These are phyloP conservation scores for Hydroisotoma schaefferi DNA, from an alignment of 2,888 invertebrate species.

Conservation along the genomic window DNA sequence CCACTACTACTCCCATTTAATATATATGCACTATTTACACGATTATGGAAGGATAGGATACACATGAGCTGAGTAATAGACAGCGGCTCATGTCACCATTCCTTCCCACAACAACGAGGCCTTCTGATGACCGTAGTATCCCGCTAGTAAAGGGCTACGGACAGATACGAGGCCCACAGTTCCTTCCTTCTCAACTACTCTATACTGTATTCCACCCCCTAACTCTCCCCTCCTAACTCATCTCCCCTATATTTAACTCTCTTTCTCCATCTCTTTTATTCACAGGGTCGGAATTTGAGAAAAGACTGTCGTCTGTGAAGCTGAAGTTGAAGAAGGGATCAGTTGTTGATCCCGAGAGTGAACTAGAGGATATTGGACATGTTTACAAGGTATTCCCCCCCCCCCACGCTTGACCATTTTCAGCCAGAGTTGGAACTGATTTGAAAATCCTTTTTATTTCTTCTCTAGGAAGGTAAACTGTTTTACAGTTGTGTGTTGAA, in stretches of 20 bases:
- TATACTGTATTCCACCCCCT: neutral
- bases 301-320: slow-evolving; percentile 54
- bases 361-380: slow-evolving; percentile 71
- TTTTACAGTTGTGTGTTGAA: slow-evolving; percentile 78
- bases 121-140: slow-evolving; percentile 52
- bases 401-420: no score
- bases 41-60: slow-evolving; percentile 2
- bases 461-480: slow-evolving; percentile 53
- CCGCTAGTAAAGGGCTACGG: slow-evolving; percentile 47
- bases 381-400: slow-evolving; percentile 64
- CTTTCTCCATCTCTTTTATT: no score
- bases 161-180: slow-evolving; percentile 51
- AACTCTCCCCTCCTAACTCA: no score
- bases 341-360: slow-evolving; percentile 90
- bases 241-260: no score
- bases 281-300: no score
- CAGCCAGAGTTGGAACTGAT: neutral
- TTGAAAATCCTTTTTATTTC: neutral
- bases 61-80: neutral
- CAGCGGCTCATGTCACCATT: slow-evolving; percentile 33
- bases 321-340: slow-evolving; percentile 75
- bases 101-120: slow-evolving; percentile 49
- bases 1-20: neutral
- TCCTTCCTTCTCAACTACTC: neutral
- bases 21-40: slow-evolving; percentile 4